Percentiles rank a stretch among this genome's conserved stretches.
Conservation (phyloP, 2,113 vertebrate genomes). For the Peromyscus polionotus region DNA sequence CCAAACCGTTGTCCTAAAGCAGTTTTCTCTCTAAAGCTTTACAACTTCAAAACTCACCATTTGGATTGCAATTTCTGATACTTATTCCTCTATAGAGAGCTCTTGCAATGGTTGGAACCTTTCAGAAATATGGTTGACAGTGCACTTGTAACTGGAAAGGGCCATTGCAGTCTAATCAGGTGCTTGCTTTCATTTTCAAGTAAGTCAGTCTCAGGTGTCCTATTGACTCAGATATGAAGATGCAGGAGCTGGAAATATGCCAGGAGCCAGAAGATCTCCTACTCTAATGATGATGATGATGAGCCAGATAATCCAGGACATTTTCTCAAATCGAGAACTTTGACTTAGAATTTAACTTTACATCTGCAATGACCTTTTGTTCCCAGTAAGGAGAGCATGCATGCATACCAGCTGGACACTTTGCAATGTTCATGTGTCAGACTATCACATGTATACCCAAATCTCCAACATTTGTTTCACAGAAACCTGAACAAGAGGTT, state of each 20-base stretch:
- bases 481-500: neutral
- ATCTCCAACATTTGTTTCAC: neutral
- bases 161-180: neutral
- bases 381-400: no score
- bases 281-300: neutral
- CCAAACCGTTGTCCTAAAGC: neutral
- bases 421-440: neutral
- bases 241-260: neutral
- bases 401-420: neutral
- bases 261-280: neutral
- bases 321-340: neutral
- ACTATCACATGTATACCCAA: neutral
- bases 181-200: neutral
- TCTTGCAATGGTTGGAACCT: neutral
- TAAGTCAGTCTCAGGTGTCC: neutral
- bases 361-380: neutral
- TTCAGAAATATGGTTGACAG: neutral
- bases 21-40: neutral
- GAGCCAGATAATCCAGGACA: neutral
- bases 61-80: neutral
- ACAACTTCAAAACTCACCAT: neutral
- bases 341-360: neutral
- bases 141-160: neutral
- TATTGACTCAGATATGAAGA: neutral
- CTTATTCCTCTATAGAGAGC: neutral